Base-by-base conservation (phyloP, 2,113 vertebrate genomes). In the Aix galericulata region DNA sequence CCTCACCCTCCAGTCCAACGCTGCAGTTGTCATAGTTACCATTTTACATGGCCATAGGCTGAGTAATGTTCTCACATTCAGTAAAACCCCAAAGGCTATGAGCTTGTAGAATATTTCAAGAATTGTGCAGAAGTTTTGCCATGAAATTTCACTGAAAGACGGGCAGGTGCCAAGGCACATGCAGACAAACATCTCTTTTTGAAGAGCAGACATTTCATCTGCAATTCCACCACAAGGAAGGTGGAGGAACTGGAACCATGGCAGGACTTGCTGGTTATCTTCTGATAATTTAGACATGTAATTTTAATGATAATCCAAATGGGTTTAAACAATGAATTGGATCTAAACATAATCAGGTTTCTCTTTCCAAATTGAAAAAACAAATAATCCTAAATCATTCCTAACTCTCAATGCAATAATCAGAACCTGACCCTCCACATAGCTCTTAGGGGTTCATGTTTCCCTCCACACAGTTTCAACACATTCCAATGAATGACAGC, bases 1-100 rank as follows among this genome's bases (percentile, higher is more conserved):
- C 44, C 75, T 88, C 27, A 53, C 53, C 42, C 44, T 82, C 75
- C 71, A 38, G 31, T 93, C 22, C 79, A 72, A 42, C 13, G 29
- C 72, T 46, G 38, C 46, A 68, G 92, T 91, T 95, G 67, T 83
- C 85, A 95, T 91, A 82, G 94, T 36, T 90, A 94, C 93, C 46
- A 71, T 79, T 80, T 91, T 29, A 34, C 27, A 71, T 1, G 46
- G 55, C 68, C 76, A 46, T 34, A 44, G 26, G 59, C 20, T 14
- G 31, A 53, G 44, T 26, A 63, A 80, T 66, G 79, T 62, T 88
- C 72, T 87, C 78, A 71, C 40, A 55, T 25, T 66, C 50, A 79
- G 14, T 31, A 69, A 36, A 79, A 56, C 23, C 32, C 80, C 31
- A 53, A 81, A 53, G 66, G 53, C 50, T 90, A 27, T 5, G 18